These are phyloP conservation scores for Criorhina ranunculi DNA, from an alignment of 2,888 invertebrate species.

Conservation along the genomic window DNA sequence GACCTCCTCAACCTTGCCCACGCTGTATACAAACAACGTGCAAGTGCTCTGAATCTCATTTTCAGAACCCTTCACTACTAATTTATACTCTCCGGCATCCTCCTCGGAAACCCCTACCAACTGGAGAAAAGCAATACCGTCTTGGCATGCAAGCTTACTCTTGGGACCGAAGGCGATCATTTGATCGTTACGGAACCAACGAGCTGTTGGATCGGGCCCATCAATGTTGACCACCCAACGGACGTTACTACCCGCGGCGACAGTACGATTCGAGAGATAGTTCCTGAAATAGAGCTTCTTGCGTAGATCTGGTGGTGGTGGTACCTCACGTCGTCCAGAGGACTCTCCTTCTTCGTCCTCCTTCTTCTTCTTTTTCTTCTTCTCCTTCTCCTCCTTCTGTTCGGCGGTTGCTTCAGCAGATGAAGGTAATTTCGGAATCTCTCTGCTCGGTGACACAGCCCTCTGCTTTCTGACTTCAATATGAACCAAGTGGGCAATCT, in stretches of 20 bases:
- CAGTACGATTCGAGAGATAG: constrained; percentile 90
- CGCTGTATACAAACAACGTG: constrained; percentile 85
- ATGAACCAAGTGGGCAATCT: constrained; percentile 89
- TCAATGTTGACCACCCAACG: constrained; percentile 92
- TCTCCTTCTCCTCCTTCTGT: constrained; percentile 77
- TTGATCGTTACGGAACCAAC: constrained; percentile 90
- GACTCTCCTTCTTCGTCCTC: constrained; percentile 79
- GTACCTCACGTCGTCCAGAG: constrained; percentile 81
- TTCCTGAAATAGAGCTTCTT: constrained; percentile 88
- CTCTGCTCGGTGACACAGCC: constrained; percentile 80
- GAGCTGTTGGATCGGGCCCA: constrained; percentile 89
- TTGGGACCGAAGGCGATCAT: constrained; percentile 86
- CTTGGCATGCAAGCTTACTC: constrained; percentile 87
- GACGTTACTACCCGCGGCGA: constrained; percentile 89
- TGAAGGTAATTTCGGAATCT: constrained; percentile 80
- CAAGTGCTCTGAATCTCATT: constrained; percentile 90
- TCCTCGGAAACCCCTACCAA: constrained; percentile 88
- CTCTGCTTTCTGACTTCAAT: constrained; percentile 86
- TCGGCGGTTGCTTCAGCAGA: constrained; percentile 79
- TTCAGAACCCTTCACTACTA: constrained; percentile 90
- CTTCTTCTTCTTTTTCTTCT: constrained; percentile 80
- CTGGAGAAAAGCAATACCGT: constrained; percentile 91
- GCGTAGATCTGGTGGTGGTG: constrained; percentile 85
- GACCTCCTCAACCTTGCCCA: constrained; percentile 86
- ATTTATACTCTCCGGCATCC: constrained; percentile 92